phyloP scores from a whole-genome alignment of 2,888 invertebrate species.

The Dryobota labecula region DNA sequence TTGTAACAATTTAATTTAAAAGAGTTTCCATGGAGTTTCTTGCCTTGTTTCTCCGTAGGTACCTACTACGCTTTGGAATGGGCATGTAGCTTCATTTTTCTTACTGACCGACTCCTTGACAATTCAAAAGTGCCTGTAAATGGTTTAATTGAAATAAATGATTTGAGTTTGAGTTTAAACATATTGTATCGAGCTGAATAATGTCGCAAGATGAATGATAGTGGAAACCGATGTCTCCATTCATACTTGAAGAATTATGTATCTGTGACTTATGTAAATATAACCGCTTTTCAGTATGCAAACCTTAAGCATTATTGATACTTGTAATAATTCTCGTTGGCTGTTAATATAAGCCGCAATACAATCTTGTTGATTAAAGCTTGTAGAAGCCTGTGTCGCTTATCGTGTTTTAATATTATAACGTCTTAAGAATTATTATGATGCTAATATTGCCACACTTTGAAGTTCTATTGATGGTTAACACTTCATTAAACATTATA shows the following conservation, averaged over 20 bases:
- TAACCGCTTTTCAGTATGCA: conserved; percentile 34
- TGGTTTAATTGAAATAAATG: too few species aligned
- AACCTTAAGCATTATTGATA: conserved; percentile 28
- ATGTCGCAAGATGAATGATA: conserved; percentile 13
- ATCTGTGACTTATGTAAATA: conserved; percentile 42
- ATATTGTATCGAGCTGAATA: not conserved
- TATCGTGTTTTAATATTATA: conserved; percentile 26
- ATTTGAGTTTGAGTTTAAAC: conserved; percentile 18
- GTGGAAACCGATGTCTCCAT: conserved; percentile 26
- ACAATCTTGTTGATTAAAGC: conserved; percentile 17
- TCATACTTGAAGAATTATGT: conserved; percentile 28
- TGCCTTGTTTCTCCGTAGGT: too few species aligned
- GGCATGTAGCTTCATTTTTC: too few species aligned
- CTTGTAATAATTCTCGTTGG: conserved; percentile 41
- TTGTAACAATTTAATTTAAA: too few species aligned
- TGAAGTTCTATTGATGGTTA: conserved; percentile 14
- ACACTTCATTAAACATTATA: not conserved
- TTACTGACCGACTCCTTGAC: too few species aligned
- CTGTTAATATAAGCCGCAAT: conserved; percentile 33
- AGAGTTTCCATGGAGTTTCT: too few species aligned
- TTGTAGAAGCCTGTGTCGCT: conserved; percentile 9
- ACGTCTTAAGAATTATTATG: conserved; percentile 17
- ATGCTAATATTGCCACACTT: conserved; percentile 12
- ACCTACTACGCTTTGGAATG: too few species aligned
- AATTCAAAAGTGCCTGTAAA: too few species aligned